phyloP scores from a whole-genome alignment of 2,113 vertebrate species.

The Neoarius graeffei region DNA sequence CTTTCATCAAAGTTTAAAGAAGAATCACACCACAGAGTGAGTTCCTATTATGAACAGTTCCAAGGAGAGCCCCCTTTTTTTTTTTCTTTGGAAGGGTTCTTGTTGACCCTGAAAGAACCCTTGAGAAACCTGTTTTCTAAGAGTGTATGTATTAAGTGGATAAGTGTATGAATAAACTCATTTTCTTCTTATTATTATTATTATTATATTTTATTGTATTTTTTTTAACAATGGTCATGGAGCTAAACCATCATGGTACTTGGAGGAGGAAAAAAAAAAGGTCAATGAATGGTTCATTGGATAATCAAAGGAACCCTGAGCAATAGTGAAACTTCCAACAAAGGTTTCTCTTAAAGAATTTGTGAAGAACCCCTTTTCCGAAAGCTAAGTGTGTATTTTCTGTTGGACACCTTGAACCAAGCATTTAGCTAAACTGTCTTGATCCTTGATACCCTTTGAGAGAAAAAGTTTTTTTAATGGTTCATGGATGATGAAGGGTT shows the following conservation, averaged over 20 bases:
- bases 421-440: not conserved
- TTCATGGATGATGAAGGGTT: not conserved
- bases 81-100: not conserved
- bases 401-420: not conserved
- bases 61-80: not conserved
- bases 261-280: not conserved
- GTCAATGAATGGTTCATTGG: not conserved
- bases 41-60: not conserved
- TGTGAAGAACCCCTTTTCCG: not conserved
- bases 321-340: not conserved
- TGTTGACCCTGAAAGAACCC: not conserved
- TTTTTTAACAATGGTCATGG: too few species aligned
- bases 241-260: not conserved
- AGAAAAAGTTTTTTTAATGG: not conserved
- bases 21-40: not conserved
- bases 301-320: not conserved
- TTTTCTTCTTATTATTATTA: too few species aligned
- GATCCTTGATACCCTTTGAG: not conserved
- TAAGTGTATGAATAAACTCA: not conserved
- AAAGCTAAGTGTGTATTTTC: not conserved
- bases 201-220: too few species aligned
- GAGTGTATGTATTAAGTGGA: too few species aligned
- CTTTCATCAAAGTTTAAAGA: not conserved
- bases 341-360: not conserved
- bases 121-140: not conserved